phyloP scores from a whole-genome alignment of 2,888 invertebrate species.

The Eurytoma californica region DNA sequence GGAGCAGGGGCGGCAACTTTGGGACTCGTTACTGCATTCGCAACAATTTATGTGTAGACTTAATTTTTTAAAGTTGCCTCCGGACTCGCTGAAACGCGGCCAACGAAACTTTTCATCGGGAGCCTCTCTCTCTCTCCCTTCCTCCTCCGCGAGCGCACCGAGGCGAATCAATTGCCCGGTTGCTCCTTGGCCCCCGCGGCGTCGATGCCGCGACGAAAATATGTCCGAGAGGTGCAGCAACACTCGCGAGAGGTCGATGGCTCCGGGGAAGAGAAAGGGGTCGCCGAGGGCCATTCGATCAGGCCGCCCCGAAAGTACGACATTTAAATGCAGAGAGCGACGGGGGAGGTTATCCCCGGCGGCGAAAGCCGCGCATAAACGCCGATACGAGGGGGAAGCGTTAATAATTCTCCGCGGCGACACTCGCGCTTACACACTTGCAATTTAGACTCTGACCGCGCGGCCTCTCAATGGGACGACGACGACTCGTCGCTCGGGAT shows the following conservation, averaged over 20 bases:
- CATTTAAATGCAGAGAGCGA: constrained; percentile 34
- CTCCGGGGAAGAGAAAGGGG: not conserved
- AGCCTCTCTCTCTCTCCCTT: too few species aligned
- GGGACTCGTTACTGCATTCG: constrained; percentile 34
- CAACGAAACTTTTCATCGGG: constrained; percentile 40
- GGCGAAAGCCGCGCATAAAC: not conserved
- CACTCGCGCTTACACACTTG: not conserved
- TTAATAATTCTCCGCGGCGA: constrained; percentile 9
- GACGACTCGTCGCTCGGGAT: constrained; percentile 8
- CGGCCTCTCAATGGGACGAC: not conserved
- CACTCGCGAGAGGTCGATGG: constrained; percentile 10
- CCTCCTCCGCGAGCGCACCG: too few species aligned
- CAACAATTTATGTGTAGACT: constrained; percentile 51
- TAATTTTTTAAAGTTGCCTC: constrained; percentile 42
- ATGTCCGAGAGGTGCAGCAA: not conserved
- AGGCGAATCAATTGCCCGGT: constrained; percentile 36
- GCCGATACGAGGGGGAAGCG: not conserved
- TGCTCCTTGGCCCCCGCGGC: not conserved
- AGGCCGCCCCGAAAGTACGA: constrained; percentile 10
- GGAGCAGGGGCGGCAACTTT: constrained; percentile 11
- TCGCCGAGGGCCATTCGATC: constrained; percentile 17
- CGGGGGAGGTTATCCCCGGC: not conserved
- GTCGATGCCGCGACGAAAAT: constrained; percentile 17
- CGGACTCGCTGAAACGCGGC: constrained; percentile 31
- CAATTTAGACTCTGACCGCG: not conserved